These are phyloP conservation scores for Tadarida brasiliensis DNA, from an alignment of 2,797 vertebrate genomes.

Conservation along the genomic window DNA sequence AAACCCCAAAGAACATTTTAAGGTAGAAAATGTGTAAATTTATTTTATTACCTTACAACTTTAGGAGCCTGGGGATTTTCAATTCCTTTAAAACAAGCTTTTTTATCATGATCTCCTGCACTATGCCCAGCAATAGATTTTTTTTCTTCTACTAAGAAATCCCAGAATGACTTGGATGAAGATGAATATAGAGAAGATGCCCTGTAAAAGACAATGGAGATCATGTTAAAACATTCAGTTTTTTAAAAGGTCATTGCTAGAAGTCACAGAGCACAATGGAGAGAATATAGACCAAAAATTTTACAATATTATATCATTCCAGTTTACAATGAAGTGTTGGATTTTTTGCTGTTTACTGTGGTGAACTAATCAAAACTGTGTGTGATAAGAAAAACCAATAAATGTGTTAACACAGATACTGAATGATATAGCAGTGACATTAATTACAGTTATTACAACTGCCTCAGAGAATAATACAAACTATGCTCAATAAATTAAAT, in stretches of 20 bases:
- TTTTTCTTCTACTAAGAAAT: slow-evolving; percentile 93
- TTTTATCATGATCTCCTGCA: slow-evolving; percentile 86
- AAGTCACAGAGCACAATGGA: neutral
- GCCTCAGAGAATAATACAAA: neutral
- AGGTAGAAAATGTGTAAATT: slow-evolving; percentile 65
- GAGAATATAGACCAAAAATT: neutral
- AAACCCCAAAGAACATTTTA: slow-evolving; percentile 41
- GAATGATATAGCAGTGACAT: slow-evolving; percentile 42
- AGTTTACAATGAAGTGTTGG: slow-evolving; percentile 6
- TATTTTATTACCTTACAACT: slow-evolving; percentile 88
- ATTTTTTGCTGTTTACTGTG: neutral
- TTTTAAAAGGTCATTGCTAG: neutral
- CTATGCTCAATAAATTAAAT: neutral
- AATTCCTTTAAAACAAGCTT: slow-evolving; percentile 90
- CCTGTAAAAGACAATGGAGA: slow-evolving; percentile 87
- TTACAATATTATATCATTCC: neutral
- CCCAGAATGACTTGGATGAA: slow-evolving; percentile 93
- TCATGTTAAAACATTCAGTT: neutral
- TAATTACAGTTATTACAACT: slow-evolving; percentile 40
- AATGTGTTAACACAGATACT: neutral
- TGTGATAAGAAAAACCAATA: slow-evolving; percentile 3
- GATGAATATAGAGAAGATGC: slow-evolving; percentile 87
- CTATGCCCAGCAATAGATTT: slow-evolving; percentile 82
- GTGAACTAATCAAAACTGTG: slow-evolving; percentile 37
- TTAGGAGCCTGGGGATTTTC: slow-evolving; percentile 89